A percentile compares a stretch with the other conserved stretches of the same genome.
Conservation (phyloP, 2,113 vertebrate species). For the Manacus vitellinus region DNA sequence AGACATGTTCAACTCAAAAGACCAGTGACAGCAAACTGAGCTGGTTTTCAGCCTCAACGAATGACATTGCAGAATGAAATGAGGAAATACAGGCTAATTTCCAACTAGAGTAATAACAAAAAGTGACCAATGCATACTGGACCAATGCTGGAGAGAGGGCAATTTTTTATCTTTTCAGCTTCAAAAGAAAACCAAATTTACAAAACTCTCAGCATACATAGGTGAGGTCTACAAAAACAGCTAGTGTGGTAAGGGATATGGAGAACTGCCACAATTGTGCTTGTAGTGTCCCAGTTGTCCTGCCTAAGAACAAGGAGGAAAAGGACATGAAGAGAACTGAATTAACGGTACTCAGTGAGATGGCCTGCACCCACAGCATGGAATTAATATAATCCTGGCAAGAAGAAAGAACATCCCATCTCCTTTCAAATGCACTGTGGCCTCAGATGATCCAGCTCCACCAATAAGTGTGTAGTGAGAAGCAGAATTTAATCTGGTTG, state of each 20-base stretch:
- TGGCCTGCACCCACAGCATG: background rate
- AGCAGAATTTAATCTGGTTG: background rate
- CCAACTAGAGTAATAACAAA: background rate
- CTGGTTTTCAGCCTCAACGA: background rate
- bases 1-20: background rate
- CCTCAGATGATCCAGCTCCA: background rate
- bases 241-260: background rate
- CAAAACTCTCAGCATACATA: background rate
- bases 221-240: background rate
- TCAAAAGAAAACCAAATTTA: background rate
- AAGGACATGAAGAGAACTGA: background rate
- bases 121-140: background rate
- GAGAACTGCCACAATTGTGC: background rate
- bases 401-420: background rate
- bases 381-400: background rate
- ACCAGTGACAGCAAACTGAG: background rate
- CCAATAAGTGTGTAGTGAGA: background rate
- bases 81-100: background rate
- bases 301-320: background rate
- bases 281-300: background rate
- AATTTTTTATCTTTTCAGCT: background rate
- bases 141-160: background rate
- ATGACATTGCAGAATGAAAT: background rate
- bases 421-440: background rate
- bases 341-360: background rate